These are phyloP conservation scores for Apodemus speciosus DNA, from an alignment of 2,113 vertebrate species.

Conservation along the genomic window DNA sequence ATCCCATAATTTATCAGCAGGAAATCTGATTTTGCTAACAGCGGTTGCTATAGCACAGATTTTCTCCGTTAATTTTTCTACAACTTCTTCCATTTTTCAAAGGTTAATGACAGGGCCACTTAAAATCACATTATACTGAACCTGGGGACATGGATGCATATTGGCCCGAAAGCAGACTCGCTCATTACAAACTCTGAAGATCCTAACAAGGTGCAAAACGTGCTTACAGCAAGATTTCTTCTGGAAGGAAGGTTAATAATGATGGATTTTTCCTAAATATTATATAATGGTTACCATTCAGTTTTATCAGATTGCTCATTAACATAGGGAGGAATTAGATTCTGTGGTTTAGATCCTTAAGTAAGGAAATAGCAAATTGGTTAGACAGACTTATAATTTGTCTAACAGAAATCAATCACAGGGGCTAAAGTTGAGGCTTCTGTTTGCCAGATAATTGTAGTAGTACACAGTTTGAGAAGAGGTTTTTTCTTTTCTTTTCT, in stretches of 20 bases:
- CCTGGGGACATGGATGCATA: background rate
- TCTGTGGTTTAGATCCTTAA: constrained; percentile 42
- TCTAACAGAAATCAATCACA: constrained; percentile 25
- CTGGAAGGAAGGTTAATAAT: constrained; percentile 28
- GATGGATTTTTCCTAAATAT: constrained; percentile 61
- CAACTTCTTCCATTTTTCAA: constrained; percentile 57
- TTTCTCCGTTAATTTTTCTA: constrained; percentile 40
- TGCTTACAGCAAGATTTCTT: constrained; percentile 51
- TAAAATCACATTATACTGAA: constrained; percentile 65
- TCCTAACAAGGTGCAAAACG: constrained; percentile 59
- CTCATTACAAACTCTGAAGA: constrained; percentile 45
- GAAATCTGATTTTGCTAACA: constrained; percentile 60
- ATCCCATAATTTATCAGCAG: constrained; percentile 26
- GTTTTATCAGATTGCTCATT: constrained; percentile 23
- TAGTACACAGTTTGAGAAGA: background rate
- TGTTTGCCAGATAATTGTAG: constrained; percentile 42
- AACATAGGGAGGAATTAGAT: constrained; percentile 44
- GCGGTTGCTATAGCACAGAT: background rate
- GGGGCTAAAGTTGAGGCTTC: background rate
- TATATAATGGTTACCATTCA: constrained; percentile 43
- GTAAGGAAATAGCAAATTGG: constrained; percentile 23
- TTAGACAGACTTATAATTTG: constrained; percentile 37
- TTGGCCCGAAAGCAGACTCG: constrained; percentile 26
- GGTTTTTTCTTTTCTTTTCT: background rate
- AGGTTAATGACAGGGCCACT: constrained; percentile 47